Conservation (phyloP, 2,888 invertebrate species). For the Galeopsomyia nigrocyanea region DNA sequence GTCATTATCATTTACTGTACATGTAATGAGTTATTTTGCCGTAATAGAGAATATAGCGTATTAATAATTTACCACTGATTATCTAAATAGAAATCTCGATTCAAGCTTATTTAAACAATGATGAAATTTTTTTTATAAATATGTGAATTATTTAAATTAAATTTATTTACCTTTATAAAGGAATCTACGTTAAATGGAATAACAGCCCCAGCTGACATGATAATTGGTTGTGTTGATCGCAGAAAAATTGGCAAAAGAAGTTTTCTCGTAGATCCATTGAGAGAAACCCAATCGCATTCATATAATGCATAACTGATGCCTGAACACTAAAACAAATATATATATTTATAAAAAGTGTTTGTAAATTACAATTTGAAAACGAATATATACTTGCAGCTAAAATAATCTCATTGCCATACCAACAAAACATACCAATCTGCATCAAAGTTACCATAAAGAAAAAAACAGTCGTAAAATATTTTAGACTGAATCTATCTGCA, state of each 20-base stretch:
- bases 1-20: too few species aligned
- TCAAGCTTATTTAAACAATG: not conserved
- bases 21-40: too few species aligned
- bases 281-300: slow-evolving; percentile 22
- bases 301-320: not conserved
- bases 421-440: slow-evolving; percentile 35
- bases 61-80: too few species aligned
- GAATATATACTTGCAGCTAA: slow-evolving; percentile 23
- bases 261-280: slow-evolving; percentile 23
- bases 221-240: slow-evolving; percentile 23
- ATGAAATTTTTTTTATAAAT: not conserved
- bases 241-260: slow-evolving; percentile 15
- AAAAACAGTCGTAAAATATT: slow-evolving; percentile 29
- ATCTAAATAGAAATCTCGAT: not conserved
- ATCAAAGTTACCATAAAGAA: slow-evolving; percentile 18
- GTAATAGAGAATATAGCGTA: too few species aligned
- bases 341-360: too few species aligned
- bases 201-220: slow-evolving; percentile 7
- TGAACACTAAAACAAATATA: too few species aligned
- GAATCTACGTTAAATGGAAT: slow-evolving; percentile 27
- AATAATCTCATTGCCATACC: slow-evolving; percentile 39
- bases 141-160: not conserved
- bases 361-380: too few species aligned
- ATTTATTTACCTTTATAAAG: slow-evolving; percentile 28
- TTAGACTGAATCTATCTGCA: slow-evolving; percentile 16